phyloP scores from a whole-genome alignment of 2,888 invertebrate species.

The Adelognathus sp. region DNA sequence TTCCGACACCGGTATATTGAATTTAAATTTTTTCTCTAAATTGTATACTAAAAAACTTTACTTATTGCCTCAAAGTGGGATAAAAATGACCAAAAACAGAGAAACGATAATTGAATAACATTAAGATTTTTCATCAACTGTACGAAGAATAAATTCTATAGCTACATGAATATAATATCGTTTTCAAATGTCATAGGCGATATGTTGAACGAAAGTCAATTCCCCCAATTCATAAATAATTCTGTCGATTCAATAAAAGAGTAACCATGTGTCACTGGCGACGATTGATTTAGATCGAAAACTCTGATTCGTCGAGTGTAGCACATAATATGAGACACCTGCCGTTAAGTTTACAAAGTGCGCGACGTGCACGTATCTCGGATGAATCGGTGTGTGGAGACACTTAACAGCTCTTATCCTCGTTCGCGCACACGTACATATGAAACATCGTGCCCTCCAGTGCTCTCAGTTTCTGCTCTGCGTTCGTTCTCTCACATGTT shows the following conservation, averaged over 20 bases:
- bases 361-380: constrained; percentile 15
- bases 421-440: constrained; percentile 1
- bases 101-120: no score
- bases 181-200: neutral
- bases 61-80: no score
- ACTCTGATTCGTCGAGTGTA: constrained; percentile 25
- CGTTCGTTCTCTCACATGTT: constrained; percentile 22
- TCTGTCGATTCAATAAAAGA: neutral
- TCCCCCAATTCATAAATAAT: neutral
- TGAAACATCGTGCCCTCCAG: constrained; percentile 2
- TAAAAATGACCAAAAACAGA: no score
- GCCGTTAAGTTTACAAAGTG: constrained; percentile 47
- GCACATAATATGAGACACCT: constrained; percentile 53
- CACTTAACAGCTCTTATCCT: constrained; percentile 29
- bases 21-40: no score
- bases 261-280: neutral
- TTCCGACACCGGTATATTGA: no score
- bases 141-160: no score
- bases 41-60: no score
- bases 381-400: constrained; percentile 2
- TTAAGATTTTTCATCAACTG: no score
- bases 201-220: neutral
- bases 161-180: no score
- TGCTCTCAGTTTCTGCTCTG: neutral
- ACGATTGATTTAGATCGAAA: constrained; percentile 4